Evolutionary conservation across 2,797 vertebrate genomes (phyloP).

Genomic region (Aphelocoma californica): DNA sequence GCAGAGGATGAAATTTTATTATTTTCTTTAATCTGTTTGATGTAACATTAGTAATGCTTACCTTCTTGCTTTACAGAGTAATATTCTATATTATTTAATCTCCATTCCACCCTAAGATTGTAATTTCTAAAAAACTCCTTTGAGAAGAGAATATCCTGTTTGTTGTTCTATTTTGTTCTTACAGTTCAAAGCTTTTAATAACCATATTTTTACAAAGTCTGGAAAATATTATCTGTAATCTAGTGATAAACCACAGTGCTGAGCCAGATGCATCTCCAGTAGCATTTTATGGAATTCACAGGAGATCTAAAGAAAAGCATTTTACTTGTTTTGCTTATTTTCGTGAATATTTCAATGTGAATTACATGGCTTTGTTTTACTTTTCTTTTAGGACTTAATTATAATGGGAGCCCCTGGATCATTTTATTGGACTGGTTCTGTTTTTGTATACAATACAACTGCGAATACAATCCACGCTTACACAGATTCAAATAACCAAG

Average conservation of each 20-base stretch:
- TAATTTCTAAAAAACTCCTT: background rate
- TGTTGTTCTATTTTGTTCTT: background rate
- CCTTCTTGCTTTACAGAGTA: background rate
- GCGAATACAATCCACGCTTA: slow-evolving; percentile 79
- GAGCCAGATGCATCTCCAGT: background rate
- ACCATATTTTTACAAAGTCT: background rate
- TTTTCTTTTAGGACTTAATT: slow-evolving; percentile 87
- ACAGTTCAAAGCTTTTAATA: background rate
- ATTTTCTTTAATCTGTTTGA: background rate
- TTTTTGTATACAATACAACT: slow-evolving; percentile 88
- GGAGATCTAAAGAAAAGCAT: background rate
- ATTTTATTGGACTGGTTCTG: slow-evolving; percentile 91
- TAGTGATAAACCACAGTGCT: background rate
- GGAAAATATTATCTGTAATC: background rate
- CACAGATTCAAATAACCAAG: slow-evolving; percentile 76
- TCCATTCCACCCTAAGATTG: background rate
- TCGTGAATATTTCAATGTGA: background rate
- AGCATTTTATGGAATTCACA: background rate
- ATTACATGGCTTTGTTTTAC: slow-evolving; percentile 14
- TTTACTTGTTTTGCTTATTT: background rate
- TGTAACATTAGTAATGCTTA: background rate
- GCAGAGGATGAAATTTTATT: background rate
- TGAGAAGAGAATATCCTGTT: background rate
- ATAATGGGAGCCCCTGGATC: slow-evolving; percentile 96
- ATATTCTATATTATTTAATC: background rate